Percentiles rank a stretch among this genome's conserved stretches.
Conservation (phyloP, 2,113 vertebrate genomes). For the Ochotona curzoniae region DNA sequence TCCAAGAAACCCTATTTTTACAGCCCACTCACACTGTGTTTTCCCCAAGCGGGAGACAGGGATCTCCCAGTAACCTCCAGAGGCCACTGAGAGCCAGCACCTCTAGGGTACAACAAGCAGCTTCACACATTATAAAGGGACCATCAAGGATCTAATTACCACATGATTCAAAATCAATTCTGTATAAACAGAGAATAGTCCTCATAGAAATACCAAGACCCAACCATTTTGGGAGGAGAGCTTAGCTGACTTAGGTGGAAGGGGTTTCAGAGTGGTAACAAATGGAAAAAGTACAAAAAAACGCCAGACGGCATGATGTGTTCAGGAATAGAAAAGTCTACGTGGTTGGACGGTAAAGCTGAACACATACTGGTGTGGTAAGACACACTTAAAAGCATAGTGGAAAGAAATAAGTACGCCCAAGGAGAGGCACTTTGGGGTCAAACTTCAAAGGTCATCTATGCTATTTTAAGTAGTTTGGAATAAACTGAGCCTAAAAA, state of each 20-base stretch:
- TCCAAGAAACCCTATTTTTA: background rate
- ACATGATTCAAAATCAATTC: conserved; percentile 17
- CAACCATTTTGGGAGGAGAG: background rate
- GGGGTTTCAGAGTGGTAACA: background rate
- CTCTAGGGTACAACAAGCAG: background rate
- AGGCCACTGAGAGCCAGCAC: background rate
- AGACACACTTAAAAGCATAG: background rate
- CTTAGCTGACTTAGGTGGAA: conserved; percentile 17
- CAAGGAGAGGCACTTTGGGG: background rate
- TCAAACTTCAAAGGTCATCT: background rate
- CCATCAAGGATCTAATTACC: background rate
- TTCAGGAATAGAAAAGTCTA: background rate
- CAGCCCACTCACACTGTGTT: background rate
- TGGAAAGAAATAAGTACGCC: background rate
- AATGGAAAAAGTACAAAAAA: background rate
- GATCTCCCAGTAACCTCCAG: background rate
- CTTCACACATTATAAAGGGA: background rate
- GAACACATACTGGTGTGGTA: background rate
- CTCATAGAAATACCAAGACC: conserved; percentile 15
- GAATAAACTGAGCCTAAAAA: background rate
- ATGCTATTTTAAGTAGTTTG: conserved; percentile 3
- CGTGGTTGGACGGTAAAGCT: background rate
- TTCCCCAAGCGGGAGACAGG: background rate
- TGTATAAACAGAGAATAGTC: conserved; percentile 1
- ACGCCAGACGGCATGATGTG: background rate